Evolutionary conservation across 2,888 invertebrate species (phyloP).

Genomic region (Abrostola tripartita): DNA sequence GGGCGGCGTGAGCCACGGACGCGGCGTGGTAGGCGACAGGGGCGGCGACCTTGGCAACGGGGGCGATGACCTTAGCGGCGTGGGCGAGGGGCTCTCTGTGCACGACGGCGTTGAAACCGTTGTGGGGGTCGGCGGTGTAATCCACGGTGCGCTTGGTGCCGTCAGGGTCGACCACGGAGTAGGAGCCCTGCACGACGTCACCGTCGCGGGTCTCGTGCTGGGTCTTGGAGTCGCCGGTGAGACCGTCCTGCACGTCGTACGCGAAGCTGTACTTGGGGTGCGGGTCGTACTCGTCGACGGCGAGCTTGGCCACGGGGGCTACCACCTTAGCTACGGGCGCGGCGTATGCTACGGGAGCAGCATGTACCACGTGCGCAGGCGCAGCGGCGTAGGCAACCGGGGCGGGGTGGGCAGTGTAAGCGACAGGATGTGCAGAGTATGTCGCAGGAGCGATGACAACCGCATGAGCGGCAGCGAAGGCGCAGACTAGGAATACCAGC

Average conservation of each 20-base stretch:
- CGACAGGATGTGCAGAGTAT: slow-evolving; percentile 66
- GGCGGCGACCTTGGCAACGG: slow-evolving; percentile 49
- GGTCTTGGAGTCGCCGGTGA: slow-evolving; percentile 82
- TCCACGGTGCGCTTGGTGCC: slow-evolving; percentile 84
- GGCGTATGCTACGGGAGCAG: slow-evolving; percentile 58
- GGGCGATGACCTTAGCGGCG: slow-evolving; percentile 68
- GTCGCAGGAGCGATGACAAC: slow-evolving; percentile 69
- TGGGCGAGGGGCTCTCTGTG: slow-evolving; percentile 75
- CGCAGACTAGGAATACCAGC: slow-evolving; percentile 76
- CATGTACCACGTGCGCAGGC: slow-evolving; percentile 62
- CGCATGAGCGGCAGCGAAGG: slow-evolving; percentile 74
- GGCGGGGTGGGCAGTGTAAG: slow-evolving; percentile 68
- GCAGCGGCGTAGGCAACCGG: slow-evolving; percentile 57
- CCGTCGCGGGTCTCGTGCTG: slow-evolving; percentile 83
- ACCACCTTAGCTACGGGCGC: slow-evolving; percentile 64
- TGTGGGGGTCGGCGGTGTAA: slow-evolving; percentile 82
- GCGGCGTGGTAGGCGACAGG: slow-evolving; percentile 62
- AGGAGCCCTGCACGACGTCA: slow-evolving; percentile 83
- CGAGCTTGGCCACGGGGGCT: slow-evolving; percentile 62
- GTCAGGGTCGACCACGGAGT: slow-evolving; percentile 83
- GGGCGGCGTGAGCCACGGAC: slow-evolving; percentile 49
- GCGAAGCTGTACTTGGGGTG: slow-evolving; percentile 78
- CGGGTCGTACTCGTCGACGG: slow-evolving; percentile 66
- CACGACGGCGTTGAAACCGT: slow-evolving; percentile 86
- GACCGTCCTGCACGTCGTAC: slow-evolving; percentile 79